Percentiles rank a stretch among this genome's conserved stretches.
phyloP scores from a whole-genome alignment of 1,140 invertebrate genomes.

The Aphaenogaster floridana region DNA sequence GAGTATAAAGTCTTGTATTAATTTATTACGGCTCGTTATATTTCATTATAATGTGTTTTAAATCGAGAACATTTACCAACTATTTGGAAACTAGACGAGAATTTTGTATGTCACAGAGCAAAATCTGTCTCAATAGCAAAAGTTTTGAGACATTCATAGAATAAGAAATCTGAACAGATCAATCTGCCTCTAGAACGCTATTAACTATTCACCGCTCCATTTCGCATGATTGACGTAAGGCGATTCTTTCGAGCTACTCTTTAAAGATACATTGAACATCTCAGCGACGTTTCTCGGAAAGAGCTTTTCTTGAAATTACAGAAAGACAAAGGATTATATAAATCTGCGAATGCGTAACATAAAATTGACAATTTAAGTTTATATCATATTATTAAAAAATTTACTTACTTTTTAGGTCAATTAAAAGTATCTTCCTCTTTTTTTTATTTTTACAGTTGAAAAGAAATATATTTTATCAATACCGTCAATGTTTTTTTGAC shows the following conservation, averaged over 20 bases:
- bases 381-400: not conserved
- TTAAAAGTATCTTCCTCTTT: not conserved
- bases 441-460: not conserved
- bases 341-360: not conserved
- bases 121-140: not conserved
- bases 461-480: not conserved
- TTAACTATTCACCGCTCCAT: conserved; percentile 20
- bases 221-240: not conserved
- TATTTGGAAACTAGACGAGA: not conserved
- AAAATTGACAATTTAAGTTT: not conserved
- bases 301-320: not conserved
- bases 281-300: not conserved
- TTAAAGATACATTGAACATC: conserved; percentile 1
- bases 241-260: not conserved
- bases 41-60: not conserved
- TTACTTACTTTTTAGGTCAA: not conserved
- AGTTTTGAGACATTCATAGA: not conserved
- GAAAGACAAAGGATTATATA: not conserved
- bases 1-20: not conserved
- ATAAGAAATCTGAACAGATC: not conserved
- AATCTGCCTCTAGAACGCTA: not conserved
- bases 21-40: not conserved
- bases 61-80: not conserved
- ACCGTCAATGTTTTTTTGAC: not conserved
- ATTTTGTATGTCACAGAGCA: not conserved